Conservation (phyloP, 2,113 vertebrate species). For the Hemicordylus capensis region DNA sequence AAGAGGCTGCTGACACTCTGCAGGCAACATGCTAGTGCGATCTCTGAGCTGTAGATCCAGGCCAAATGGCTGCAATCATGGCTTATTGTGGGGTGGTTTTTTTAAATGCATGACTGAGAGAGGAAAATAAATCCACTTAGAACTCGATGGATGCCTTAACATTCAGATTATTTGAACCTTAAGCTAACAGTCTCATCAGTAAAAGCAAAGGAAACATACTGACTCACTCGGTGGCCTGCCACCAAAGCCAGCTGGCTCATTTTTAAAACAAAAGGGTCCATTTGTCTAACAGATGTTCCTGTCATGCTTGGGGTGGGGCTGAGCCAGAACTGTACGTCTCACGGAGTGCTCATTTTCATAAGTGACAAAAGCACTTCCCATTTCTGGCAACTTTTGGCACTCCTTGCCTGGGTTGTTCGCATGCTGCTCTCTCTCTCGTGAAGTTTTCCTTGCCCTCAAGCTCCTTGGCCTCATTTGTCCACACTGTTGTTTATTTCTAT, state of each 20-base stretch:
- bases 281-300: not conserved
- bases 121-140: not conserved
- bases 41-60: not conserved
- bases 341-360: not conserved
- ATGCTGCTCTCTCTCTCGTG: no score
- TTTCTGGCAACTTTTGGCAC: not conserved
- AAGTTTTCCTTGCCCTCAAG: not conserved
- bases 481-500: not conserved
- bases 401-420: not conserved
- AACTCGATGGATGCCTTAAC: not conserved
- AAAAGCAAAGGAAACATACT: not conserved
- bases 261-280: not conserved
- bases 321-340: not conserved
- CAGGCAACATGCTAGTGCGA: not conserved
- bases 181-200: no score
- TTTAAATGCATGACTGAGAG: not conserved
- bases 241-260: not conserved
- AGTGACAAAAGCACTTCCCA: not conserved
- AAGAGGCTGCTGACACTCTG: not conserved
- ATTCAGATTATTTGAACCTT: not conserved
- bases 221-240: not conserved
- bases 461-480: not conserved
- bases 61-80: not conserved
- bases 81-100: no score
- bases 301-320: no score